These are phyloP conservation scores for Holacanthella duospinosa DNA, from an alignment of 2,888 invertebrate species.

Conservation along the genomic window DNA sequence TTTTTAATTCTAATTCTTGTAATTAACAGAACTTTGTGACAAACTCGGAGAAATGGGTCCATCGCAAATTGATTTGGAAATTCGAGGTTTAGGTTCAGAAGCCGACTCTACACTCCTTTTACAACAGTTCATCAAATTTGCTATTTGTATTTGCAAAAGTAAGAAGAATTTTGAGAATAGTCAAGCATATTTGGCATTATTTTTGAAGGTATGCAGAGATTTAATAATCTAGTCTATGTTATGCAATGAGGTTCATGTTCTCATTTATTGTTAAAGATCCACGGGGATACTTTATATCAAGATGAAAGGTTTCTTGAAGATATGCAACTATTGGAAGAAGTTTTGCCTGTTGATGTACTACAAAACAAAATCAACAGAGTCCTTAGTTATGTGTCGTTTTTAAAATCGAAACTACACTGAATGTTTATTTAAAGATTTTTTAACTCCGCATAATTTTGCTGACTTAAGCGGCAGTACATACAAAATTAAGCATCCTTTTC, in stretches of 20 bases:
- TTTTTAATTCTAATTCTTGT: not conserved
- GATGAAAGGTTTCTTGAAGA: not conserved
- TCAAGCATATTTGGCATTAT: constrained; percentile 78
- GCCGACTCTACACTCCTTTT: constrained; percentile 59
- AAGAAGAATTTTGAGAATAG: constrained; percentile 79
- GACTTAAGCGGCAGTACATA: too few relatives aligned
- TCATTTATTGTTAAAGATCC: constrained; percentile 10
- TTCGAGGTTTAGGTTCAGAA: constrained; percentile 65
- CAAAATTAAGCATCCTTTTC: too few relatives aligned
- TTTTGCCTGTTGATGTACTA: not conserved
- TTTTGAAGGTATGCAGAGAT: constrained; percentile 65
- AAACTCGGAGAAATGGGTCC: constrained; percentile 63
- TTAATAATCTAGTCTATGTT: not conserved
- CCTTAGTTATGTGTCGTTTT: not conserved
- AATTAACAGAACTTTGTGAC: constrained; percentile 47
- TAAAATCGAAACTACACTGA: not conserved
- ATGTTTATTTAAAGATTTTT: not conserved
- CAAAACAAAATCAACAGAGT: not conserved
- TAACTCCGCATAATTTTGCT: too few relatives aligned
- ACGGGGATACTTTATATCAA: constrained; percentile 11
- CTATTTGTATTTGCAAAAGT: constrained; percentile 58
- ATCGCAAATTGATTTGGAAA: constrained; percentile 75
- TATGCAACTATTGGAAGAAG: not conserved
- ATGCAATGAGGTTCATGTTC: not conserved
- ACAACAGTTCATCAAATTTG: constrained; percentile 64